phyloP scores from a whole-genome alignment of 1,140 invertebrate species.

The Anagrus nilaparvatae region DNA sequence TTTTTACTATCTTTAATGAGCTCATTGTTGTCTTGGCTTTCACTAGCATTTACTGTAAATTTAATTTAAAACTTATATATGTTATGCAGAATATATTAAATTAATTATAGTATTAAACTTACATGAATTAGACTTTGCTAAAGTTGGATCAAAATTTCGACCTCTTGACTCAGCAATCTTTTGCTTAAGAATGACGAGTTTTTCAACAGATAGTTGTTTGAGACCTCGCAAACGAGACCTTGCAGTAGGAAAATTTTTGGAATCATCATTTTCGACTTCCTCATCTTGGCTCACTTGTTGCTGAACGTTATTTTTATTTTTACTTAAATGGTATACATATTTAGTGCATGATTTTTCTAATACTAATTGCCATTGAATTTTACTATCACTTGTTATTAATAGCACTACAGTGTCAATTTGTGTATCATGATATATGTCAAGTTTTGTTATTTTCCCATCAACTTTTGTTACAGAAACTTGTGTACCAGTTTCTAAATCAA shows the following conservation, averaged over 20 bases:
- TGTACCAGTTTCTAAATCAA: slow-evolving; percentile 58
- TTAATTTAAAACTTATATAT: slow-evolving; percentile 2
- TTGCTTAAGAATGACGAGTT: slow-evolving; percentile 52
- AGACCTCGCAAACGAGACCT: slow-evolving; percentile 51
- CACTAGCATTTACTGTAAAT: slow-evolving; percentile 28
- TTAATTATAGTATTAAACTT: slow-evolving; percentile 4
- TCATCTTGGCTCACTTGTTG: slow-evolving; percentile 21
- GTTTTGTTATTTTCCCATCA: slow-evolving; percentile 45
- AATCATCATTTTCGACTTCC: slow-evolving; percentile 31
- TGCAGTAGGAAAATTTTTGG: slow-evolving; percentile 38
- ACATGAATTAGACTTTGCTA: slow-evolving; percentile 5
- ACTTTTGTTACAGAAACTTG: slow-evolving; percentile 55
- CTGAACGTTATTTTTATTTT: slow-evolving; percentile 36
- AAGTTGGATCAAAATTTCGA: slow-evolving; percentile 27
- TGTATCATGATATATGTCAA: slow-evolving; percentile 59
- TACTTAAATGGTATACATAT: slow-evolving; percentile 48
- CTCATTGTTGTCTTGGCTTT: slow-evolving; percentile 17
- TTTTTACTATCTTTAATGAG: slow-evolving; percentile 11
- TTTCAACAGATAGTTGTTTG: slow-evolving; percentile 57
- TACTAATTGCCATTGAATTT: slow-evolving; percentile 52
- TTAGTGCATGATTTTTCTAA: slow-evolving; percentile 51
- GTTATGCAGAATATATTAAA: not conserved
- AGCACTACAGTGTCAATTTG: slow-evolving; percentile 55
- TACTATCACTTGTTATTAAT: slow-evolving; percentile 55
- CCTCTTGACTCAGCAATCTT: slow-evolving; percentile 51